Percentiles rank a stretch among this genome's conserved stretches.
Conservation (phyloP, 2,113 vertebrate species). For the Cavia aperea region DNA sequence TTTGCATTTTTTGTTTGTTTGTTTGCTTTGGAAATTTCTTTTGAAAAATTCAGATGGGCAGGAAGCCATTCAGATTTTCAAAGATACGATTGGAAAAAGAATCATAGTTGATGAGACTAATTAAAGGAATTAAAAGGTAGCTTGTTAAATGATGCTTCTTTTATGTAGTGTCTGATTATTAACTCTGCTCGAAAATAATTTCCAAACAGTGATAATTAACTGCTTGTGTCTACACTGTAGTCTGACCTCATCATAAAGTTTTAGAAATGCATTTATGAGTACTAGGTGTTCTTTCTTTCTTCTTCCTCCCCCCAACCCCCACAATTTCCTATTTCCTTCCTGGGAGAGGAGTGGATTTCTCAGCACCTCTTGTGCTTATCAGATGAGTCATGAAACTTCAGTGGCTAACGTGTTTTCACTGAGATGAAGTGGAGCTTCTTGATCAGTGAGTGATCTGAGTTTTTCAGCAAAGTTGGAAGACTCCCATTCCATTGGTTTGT, state of each 20-base stretch:
- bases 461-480: neutral
- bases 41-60: constrained; percentile 22
- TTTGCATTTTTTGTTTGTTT: neutral
- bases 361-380: neutral
- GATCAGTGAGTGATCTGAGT: neutral
- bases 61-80: constrained; percentile 18
- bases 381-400: neutral
- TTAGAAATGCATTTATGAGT: constrained; percentile 35
- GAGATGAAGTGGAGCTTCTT: neutral
- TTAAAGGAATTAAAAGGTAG: constrained; percentile 49
- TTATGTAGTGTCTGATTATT: constrained; percentile 50
- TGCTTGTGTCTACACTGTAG: neutral
- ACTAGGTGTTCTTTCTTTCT: neutral
- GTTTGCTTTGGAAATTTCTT: neutral
- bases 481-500: neutral
- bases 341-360: constrained; percentile 20
- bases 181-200: constrained; percentile 34
- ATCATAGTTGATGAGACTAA: constrained; percentile 30
- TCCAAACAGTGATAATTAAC: constrained; percentile 44
- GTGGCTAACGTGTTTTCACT: neutral
- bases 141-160: constrained; percentile 42
- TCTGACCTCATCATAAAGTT: constrained; percentile 27
- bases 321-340: neutral
- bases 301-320: neutral
- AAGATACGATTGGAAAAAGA: constrained; percentile 19